Evolutionary conservation across 2,888 invertebrate species (phyloP), one percentile per base, ranked within the genome.

Genomic region (Acrobasis consociella): DNA sequence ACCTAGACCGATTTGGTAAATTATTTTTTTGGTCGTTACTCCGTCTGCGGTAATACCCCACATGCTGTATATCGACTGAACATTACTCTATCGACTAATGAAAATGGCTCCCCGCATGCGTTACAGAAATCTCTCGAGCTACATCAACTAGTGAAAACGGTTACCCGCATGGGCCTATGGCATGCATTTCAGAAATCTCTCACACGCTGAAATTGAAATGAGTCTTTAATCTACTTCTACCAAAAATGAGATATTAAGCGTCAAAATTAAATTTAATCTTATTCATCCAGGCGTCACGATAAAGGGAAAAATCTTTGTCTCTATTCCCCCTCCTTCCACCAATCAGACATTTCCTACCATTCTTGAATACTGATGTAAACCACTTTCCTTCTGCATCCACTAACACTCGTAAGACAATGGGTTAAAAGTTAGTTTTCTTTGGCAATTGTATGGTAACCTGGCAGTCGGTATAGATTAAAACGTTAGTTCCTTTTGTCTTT

Each of bases 251-350:
- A 62, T 55, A 55, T 62, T 49, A 62, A 62, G 55, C 62, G 53
- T 38, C 53, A 62, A 55, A 62, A 86, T 84, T 83, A 81, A 83
- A 83, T 85, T 82, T 78, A 79, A 81, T 79, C 74, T 70, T 77
- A 83, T 77, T 79, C 83, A 82, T 85, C 82, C 81, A 82, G 77
- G 80, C 77, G 78, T 77, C 80, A 80, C 82, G 86, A 84, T 86
- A 83, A 83, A 83, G 78, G 77, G 78, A 77, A n/a, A 80, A 87
- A 85, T 86, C 87, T 85, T 84, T 82, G 75, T 77, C 82, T 76
- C 31, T 69, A 72, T 76, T 78, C 81, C 79, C 76, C 78, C 78
- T 75, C 76, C 77, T 77, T 80, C 79, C 72, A 81, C 87, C 90
- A 89, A 90, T 89, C 90, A 89, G 85, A 81, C 83, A 76, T 67